Conservation (phyloP, 2,797 vertebrate species). For the Knipowitschia caucasica region DNA sequence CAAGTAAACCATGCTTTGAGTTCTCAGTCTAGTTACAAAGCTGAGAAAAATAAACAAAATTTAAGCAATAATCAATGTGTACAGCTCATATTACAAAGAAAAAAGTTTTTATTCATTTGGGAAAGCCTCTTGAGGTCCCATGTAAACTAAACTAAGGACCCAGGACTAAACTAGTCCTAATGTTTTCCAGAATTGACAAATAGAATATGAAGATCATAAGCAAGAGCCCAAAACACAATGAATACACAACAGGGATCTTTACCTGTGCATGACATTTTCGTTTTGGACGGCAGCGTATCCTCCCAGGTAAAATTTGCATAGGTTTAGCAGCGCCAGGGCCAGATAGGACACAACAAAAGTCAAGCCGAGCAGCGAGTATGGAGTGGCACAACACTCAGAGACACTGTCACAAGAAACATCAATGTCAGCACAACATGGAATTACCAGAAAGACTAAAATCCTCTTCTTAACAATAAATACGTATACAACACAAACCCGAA, state of each 20-base stretch:
- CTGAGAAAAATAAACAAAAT: too few species aligned
- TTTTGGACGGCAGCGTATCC: constrained; percentile 80
- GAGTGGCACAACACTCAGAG: constrained; percentile 85
- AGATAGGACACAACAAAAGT: constrained; percentile 86
- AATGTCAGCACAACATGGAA: background rate
- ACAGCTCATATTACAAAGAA: too few species aligned
- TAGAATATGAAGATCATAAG: background rate
- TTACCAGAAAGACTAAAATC: background rate
- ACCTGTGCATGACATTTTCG: constrained; percentile 89
- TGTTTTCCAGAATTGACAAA: background rate
- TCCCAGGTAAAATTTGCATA: constrained; percentile 86
- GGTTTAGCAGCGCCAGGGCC: constrained; percentile 81
- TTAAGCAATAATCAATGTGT: too few species aligned
- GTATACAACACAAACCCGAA: too few species aligned
- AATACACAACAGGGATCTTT: background rate
- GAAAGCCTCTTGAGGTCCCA: too few species aligned
- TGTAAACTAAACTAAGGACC: too few species aligned
- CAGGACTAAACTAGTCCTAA: too few species aligned
- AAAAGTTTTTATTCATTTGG: too few species aligned
- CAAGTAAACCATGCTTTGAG: too few species aligned
- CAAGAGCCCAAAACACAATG: background rate
- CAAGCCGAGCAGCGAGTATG: constrained; percentile 85
- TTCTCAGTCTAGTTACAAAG: too few species aligned
- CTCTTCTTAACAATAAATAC: too few species aligned
- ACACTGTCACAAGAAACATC: constrained; percentile 61